Evolutionary conservation across 2,888 invertebrate genomes (phyloP).

Genomic region (Conchocele bisecta): DNA sequence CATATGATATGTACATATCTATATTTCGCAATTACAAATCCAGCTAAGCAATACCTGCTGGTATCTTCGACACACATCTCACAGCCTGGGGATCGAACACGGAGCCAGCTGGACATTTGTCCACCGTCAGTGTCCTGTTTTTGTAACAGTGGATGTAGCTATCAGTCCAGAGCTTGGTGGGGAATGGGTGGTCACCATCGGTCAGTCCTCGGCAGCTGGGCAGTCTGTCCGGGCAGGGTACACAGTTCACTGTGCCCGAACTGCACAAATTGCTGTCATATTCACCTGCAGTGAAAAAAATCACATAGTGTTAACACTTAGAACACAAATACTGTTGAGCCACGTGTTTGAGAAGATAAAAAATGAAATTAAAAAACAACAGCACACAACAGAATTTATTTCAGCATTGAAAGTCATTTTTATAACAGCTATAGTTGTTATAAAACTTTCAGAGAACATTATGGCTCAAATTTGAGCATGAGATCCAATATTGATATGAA

Average conservation of each 20-base stretch:
- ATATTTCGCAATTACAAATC: no score
- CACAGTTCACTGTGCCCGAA: slow-evolving; percentile 6
- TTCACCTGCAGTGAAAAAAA: slow-evolving; percentile 25
- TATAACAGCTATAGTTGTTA: no score
- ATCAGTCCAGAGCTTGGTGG: slow-evolving; percentile 30
- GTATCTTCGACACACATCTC: slow-evolving; percentile 20
- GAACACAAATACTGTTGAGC: no score
- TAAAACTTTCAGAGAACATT: no score
- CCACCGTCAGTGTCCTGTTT: slow-evolving; percentile 36
- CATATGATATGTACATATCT: no score
- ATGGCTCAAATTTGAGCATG: no score
- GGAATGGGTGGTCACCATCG: slow-evolving; percentile 42
- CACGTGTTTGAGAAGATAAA: no score
- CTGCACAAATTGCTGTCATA: slow-evolving; percentile 41
- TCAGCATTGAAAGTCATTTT: no score
- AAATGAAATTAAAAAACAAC: no score
- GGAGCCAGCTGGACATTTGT: slow-evolving; percentile 24
- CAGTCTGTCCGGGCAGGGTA: slow-evolving; percentile 27
- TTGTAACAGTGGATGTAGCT: slow-evolving; percentile 30
- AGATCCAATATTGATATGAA: no score
- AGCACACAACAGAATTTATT: no score
- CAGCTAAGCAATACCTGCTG: slow-evolving; percentile 33
- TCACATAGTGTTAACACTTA: background rate
- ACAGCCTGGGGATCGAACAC: slow-evolving; percentile 27
- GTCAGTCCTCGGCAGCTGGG: slow-evolving; percentile 34